These are phyloP conservation scores for Drosophila biarmipes DNA, from an alignment of 1,140 invertebrate genomes.

Conservation along the genomic window DNA sequence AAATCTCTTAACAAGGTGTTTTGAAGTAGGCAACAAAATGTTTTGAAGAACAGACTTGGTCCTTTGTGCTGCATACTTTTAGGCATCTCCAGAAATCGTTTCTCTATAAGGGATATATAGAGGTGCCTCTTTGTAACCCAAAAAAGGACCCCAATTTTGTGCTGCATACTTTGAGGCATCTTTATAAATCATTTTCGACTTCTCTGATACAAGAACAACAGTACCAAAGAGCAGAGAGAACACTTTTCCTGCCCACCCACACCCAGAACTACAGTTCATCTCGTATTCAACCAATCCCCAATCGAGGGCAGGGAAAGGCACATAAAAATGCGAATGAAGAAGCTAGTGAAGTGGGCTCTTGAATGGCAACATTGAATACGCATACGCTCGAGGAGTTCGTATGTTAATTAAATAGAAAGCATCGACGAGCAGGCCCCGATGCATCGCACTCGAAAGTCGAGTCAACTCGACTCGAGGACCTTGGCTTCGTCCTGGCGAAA, in stretches of 20 bases:
- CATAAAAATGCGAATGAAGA: constrained; percentile 37
- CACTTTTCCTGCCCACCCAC: neutral
- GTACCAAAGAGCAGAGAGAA: too few relatives aligned
- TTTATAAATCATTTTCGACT: too few relatives aligned
- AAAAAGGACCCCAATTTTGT: too few relatives aligned
- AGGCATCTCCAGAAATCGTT: too few relatives aligned
- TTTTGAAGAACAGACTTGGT: neutral
- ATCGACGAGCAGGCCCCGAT: constrained; percentile 44
- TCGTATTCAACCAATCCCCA: neutral
- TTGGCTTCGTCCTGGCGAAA: constrained; percentile 36
- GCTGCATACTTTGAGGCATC: too few relatives aligned
- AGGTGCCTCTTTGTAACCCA: too few relatives aligned
- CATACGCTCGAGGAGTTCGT: constrained; percentile 55
- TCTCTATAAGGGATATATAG: too few relatives aligned
- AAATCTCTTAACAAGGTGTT: too few relatives aligned
- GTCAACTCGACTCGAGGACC: constrained; percentile 40
- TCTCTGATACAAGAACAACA: too few relatives aligned
- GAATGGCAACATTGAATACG: constrained; percentile 69
- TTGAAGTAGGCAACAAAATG: too few relatives aligned
- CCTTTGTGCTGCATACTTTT: too few relatives aligned
- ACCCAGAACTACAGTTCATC: neutral
- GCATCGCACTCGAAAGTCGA: constrained; percentile 61
- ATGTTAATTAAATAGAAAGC: constrained; percentile 82
- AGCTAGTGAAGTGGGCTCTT: constrained; percentile 37
- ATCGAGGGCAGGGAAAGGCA: constrained; percentile 24